Percentiles rank a stretch among this genome's conserved stretches.
These are phyloP conservation scores for Stomorhina lunata DNA, from an alignment of 2,888 invertebrate genomes.

Conservation along the genomic window DNA sequence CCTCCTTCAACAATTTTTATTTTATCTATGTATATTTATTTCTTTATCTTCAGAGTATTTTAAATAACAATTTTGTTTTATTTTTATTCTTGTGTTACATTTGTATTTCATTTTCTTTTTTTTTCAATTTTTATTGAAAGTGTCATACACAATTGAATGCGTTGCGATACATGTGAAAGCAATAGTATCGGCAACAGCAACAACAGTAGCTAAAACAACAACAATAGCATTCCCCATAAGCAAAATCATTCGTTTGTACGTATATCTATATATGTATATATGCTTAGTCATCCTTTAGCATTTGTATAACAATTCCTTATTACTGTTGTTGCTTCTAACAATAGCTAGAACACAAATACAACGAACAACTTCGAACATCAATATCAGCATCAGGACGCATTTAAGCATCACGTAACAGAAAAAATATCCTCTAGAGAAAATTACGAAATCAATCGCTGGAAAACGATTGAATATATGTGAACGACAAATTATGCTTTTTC, in stretches of 20 bases:
- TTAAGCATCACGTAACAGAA: slow-evolving; percentile 64
- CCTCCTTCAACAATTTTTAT: slow-evolving; percentile 2
- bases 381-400: slow-evolving; percentile 48
- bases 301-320: not conserved
- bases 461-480: slow-evolving; percentile 53
- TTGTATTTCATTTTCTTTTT: not conserved
- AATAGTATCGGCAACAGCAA: not conserved
- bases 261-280: not conserved
- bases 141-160: slow-evolving; percentile 65
- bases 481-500: slow-evolving; percentile 18
- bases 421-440: slow-evolving; percentile 68
- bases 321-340: not conserved
- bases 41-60: not conserved
- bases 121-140: slow-evolving; percentile 55
- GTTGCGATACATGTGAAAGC: slow-evolving; percentile 50
- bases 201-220: too few relatives aligned
- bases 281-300: too few relatives aligned
- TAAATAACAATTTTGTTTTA: slow-evolving; percentile 43
- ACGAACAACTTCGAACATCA: not conserved
- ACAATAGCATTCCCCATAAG: not conserved
- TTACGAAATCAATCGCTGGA: slow-evolving; percentile 68
- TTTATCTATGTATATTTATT: not conserved
- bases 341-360: not conserved
- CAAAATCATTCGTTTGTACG: not conserved
- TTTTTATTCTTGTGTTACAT: not conserved